These are phyloP conservation scores for Limnephilus auricula DNA, from an alignment of 2,888 invertebrate genomes.

Conservation along the genomic window DNA sequence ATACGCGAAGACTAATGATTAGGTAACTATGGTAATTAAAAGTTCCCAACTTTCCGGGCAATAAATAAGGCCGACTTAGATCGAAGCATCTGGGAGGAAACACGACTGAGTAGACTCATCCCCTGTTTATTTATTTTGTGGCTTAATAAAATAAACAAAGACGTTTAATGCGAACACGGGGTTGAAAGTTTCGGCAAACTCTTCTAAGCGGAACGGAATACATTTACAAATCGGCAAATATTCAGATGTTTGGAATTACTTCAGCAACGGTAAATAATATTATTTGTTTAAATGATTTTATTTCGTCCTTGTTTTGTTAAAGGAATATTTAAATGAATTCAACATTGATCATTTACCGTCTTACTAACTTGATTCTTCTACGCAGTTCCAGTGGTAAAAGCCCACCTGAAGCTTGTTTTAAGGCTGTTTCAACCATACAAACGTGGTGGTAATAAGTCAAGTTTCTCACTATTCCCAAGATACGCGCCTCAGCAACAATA, in stretches of 20 bases:
- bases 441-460: too few species aligned
- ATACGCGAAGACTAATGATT: conserved; percentile 29
- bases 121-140: conserved; percentile 40
- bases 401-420: too few species aligned
- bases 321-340: background rate
- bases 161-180: conserved; percentile 16
- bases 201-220: background rate
- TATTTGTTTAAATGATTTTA: background rate
- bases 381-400: too few species aligned
- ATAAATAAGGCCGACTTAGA: conserved; percentile 30
- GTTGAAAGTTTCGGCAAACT: background rate
- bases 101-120: conserved; percentile 24
- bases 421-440: too few species aligned
- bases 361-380: too few species aligned
- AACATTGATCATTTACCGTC: background rate
- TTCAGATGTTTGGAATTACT: background rate
- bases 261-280: background rate
- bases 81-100: conserved; percentile 31
- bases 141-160: conserved; percentile 26
- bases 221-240: conserved; percentile 4
- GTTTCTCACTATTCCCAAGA: too few species aligned
- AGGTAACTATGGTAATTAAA: conserved; percentile 12
- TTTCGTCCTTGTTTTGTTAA: background rate
- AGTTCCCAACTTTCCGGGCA: conserved; percentile 2
- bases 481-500: too few species aligned